Percentiles rank a stretch among this genome's conserved stretches.
Evolutionary conservation across 2,888 invertebrate genomes (phyloP).

Genomic region (Drosophila bunnanda): DNA sequence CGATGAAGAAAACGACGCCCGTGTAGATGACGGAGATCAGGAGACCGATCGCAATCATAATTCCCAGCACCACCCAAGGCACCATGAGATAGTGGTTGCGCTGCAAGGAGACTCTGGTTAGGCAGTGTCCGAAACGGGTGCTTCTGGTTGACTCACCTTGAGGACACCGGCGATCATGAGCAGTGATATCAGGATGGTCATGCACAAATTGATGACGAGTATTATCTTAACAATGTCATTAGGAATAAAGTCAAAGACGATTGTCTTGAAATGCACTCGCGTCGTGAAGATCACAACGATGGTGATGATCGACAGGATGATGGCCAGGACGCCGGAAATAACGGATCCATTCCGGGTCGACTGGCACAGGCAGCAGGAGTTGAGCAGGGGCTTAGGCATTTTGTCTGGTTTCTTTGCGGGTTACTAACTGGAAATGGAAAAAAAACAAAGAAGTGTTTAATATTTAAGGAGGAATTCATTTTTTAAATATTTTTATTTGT

Average conservation of each 20-base stretch:
- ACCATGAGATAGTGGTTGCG: constrained; percentile 92
- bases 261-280: constrained; percentile 90
- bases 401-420: constrained; percentile 17
- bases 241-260: constrained; percentile 90
- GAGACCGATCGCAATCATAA: constrained; percentile 91
- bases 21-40: constrained; percentile 92
- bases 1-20: constrained; percentile 89
- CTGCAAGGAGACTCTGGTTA: constrained; percentile 85
- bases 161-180: constrained; percentile 90
- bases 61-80: constrained; percentile 93
- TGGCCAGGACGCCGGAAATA: constrained; percentile 89
- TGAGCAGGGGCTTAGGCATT: constrained; percentile 86
- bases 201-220: constrained; percentile 90
- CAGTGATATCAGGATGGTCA: constrained; percentile 92
- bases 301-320: constrained; percentile 90
- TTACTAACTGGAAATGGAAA: constrained; percentile 32
- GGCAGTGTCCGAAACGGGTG: neutral
- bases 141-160: constrained; percentile 86
- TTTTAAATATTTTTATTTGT: neutral
- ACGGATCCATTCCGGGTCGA: constrained; percentile 91
- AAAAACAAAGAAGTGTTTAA: neutral
- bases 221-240: constrained; percentile 91
- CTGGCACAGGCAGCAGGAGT: constrained; percentile 89
- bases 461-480: neutral
- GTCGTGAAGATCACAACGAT: constrained; percentile 89